Evolutionary conservation across 2,888 invertebrate species (phyloP), one percentile per base, ranked within the genome.

Genomic region (Ornithoptera alexandrae): DNA sequence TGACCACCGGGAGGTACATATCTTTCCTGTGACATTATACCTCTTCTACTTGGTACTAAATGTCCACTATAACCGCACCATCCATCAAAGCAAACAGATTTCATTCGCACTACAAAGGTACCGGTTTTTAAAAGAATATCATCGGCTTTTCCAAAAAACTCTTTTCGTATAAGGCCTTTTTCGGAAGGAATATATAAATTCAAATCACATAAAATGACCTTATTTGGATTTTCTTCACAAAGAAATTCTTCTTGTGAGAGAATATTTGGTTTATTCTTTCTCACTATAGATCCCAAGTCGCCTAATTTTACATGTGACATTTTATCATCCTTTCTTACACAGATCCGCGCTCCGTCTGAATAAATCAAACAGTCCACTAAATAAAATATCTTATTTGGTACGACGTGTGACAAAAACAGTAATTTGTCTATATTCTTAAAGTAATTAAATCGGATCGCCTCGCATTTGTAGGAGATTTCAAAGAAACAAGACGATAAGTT

Each of bases 231-330:
- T 73, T 92, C 84, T 76, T 92, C 89, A 72, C 92, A 92, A 73
- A 92, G 76, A 66, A 90, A 89, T 73, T 92, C 91, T 20, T 90
- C 85, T 75, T 89, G 89, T 12, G 87, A 81, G n/a, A 91, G 77
- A 61, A 90, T 73, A 65, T 80, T 84, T 0, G 77, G 63, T 68
- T 88, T 86, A 36, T 84, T 81, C 1, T 88, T 88, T 73, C 86
- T 84, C 20, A 81, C 85, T 73, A 87, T 77, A 61, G 84, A 81
- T 57, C 85, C 90, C 53, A 83, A 83, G 72, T 89, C 85, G 24
- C 89, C 78, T 46, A 92, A 81, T 72, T 84, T 78, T 67, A 81
- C 74, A 73, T 88, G 82, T 74, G 87, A 82, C 67, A 78, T 75
- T 64, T 77, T 72, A 24, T 70, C 73, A 65, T 75, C 83, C 75